phyloP scores from a whole-genome alignment of 1,140 invertebrate species.

The Zaprionus lachaisei region DNA sequence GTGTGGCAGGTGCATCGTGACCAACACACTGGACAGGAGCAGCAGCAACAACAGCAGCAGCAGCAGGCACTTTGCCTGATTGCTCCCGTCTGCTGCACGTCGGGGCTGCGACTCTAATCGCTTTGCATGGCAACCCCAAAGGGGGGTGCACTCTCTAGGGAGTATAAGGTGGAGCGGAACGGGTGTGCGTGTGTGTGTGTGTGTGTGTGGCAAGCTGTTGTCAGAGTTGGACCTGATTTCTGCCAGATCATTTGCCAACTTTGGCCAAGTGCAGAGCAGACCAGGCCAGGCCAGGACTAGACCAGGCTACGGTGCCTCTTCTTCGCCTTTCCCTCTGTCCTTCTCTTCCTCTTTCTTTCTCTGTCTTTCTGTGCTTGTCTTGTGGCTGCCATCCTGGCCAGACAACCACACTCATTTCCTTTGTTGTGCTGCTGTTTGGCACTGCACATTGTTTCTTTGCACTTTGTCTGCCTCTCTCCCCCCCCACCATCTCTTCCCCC shows the following conservation, averaged over 20 bases:
- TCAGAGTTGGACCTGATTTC: constrained; percentile 64
- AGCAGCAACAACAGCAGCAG: constrained; percentile 18
- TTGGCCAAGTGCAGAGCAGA: constrained; percentile 19
- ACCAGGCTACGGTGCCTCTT: too few species aligned
- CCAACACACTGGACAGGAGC: constrained; percentile 52
- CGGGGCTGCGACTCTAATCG: constrained; percentile 67
- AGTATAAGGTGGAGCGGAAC: not conserved
- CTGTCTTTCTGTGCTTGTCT: constrained; percentile 7
- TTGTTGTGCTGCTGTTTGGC: constrained; percentile 58
- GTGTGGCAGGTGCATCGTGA: constrained; percentile 59
- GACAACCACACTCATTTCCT: constrained; percentile 66
- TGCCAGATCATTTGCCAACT: constrained; percentile 81
- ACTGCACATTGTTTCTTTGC: constrained; percentile 73
- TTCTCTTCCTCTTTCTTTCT: not conserved
- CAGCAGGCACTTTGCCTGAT: constrained; percentile 78
- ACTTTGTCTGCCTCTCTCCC: constrained; percentile 40
- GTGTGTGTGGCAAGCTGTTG: constrained; percentile 4
- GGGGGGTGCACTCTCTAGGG: constrained; percentile 1
- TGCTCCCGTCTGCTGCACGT: constrained; percentile 70
- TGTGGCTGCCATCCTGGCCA: constrained; percentile 34
- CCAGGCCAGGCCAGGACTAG: not conserved
- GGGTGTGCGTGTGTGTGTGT: not conserved
- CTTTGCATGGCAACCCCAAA: constrained; percentile 37
- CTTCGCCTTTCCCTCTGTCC: too few species aligned
- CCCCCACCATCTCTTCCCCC: not conserved